Base-by-base conservation (phyloP, 1,140 invertebrate species). In the Bombus impatiens region DNA sequence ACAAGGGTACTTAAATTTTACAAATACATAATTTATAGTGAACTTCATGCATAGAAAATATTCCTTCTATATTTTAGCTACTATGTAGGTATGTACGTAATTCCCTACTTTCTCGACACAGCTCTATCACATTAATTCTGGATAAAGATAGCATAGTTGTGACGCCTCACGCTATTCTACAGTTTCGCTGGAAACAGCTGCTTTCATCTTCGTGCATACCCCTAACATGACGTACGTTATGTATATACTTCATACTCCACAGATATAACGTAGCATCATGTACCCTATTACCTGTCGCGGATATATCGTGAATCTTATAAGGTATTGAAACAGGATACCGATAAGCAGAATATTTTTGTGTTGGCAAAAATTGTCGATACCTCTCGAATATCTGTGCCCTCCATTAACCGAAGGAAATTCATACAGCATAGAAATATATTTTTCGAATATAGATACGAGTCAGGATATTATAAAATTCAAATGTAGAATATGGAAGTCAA, bases 111-210 rank as follows among this genome's bases (percentile, higher is more conserved):
- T 57, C 74, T 40, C 12, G 35, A 28, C 25, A 77, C 25, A 59
- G 53, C 32, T 59, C 75, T 59, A 77, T 77, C 53, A 53, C 53
- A 59, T 77, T 77, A 77, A 77, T 77, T 59, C 75, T 28, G 12
- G 35, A 40, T 28, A 77, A 53, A 77, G 75, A 77, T 59, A 59
- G 35, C 35, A 13, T 59, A 59, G 35, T 59, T 35, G 75, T 37
- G 75, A 77, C 75, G 59, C 59, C 75, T 77, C 75, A 77, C 75
- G 75, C 75, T 59, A 77, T 77, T 59, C 75, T 40, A 59, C 35
- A 59, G 35, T 77, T 77, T 77, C 75, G 35, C 25, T 28, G 47
- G 25, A 59, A 57, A 22, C 74, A 53, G 35, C 25, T 59, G 35
- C 75, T 77, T 77, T 59, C 75, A 77, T 77, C 75, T 77, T 77